phyloP scores from a whole-genome alignment of 2,888 invertebrate species.

The Sisyra terminalis region DNA sequence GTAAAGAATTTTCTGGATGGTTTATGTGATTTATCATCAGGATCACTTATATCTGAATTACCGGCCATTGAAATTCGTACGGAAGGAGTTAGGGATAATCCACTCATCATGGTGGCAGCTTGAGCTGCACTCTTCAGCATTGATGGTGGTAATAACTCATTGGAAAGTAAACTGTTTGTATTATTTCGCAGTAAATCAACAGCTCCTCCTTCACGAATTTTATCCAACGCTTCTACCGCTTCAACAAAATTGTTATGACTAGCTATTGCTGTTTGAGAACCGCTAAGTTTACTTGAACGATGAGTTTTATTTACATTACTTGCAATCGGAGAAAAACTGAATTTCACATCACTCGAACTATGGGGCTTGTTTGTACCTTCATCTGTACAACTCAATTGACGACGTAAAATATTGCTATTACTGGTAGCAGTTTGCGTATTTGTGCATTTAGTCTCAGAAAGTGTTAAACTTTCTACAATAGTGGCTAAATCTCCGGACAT shows the following conservation, averaged over 20 bases:
- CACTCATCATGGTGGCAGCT: slow-evolving; percentile 15
- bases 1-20: slow-evolving; percentile 11
- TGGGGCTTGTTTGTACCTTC: slow-evolving; percentile 28
- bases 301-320: slow-evolving; percentile 22
- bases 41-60: slow-evolving; percentile 18
- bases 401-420: slow-evolving; percentile 16
- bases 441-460: slow-evolving; percentile 34
- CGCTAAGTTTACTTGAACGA: slow-evolving; percentile 20
- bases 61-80: slow-evolving; percentile 31
- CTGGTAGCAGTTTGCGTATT: slow-evolving; percentile 14
- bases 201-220: slow-evolving; percentile 43
- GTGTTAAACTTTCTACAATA: slow-evolving; percentile 66
- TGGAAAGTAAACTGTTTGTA: slow-evolving; percentile 60
- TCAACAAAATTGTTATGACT: slow-evolving; percentile 31
- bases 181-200: slow-evolving; percentile 60
- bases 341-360: slow-evolving; percentile 17
- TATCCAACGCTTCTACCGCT: slow-evolving; percentile 45
- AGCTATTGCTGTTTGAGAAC: slow-evolving; percentile 22
- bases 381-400: slow-evolving; percentile 26
- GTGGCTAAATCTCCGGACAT: slow-evolving; percentile 61
- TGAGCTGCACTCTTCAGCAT: slow-evolving; percentile 19
- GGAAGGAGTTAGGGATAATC: slow-evolving; percentile 21
- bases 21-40: slow-evolving; percentile 11
- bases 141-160: slow-evolving; percentile 30
- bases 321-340: slow-evolving; percentile 19